phyloP scores from a whole-genome alignment of 2,797 vertebrate genomes.

The Phyllotis vaccarum region DNA sequence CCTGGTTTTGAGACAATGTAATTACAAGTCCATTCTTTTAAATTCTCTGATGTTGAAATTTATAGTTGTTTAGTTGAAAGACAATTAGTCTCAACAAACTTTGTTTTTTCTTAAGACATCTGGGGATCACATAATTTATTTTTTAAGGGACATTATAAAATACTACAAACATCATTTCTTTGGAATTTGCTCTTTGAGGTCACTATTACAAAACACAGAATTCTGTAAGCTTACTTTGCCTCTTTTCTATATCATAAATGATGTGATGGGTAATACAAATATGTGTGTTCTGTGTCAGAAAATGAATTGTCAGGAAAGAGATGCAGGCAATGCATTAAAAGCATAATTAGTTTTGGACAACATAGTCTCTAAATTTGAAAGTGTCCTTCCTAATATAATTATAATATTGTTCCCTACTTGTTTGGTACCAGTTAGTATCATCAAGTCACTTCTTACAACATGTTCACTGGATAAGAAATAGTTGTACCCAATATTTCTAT shows the following conservation, averaged over 20 bases:
- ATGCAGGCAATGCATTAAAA: slow-evolving; percentile 41
- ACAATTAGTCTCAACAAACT: neutral
- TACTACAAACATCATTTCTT: slow-evolving; percentile 22
- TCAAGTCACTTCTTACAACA: slow-evolving; percentile 81
- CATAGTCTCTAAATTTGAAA: slow-evolving; percentile 76
- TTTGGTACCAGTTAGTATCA: slow-evolving; percentile 75
- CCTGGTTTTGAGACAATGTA: slow-evolving; percentile 18
- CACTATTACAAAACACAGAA: neutral
- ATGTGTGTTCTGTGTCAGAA: neutral
- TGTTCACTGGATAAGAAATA: slow-evolving; percentile 82
- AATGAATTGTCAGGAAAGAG: slow-evolving; percentile 20
- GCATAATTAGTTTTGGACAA: slow-evolving; percentile 69
- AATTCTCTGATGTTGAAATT: neutral
- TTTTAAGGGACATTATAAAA: slow-evolving; percentile 36
- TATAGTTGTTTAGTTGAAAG: slow-evolving; percentile 16
- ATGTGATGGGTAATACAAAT: neutral
- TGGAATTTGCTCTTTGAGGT: slow-evolving; percentile 21
- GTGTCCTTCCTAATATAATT: slow-evolving; percentile 67
- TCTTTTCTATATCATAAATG: slow-evolving; percentile 12
- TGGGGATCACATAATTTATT: slow-evolving; percentile 27
- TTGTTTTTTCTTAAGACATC: neutral
- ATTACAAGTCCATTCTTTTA: slow-evolving; percentile 26
- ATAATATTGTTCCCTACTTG: slow-evolving; percentile 67
- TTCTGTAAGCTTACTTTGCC: neutral
- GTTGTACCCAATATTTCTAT: slow-evolving; percentile 67